These are phyloP conservation scores for Parauchenoglanis punctatus DNA, from an alignment of 2,797 vertebrate genomes.

Conservation along the genomic window DNA sequence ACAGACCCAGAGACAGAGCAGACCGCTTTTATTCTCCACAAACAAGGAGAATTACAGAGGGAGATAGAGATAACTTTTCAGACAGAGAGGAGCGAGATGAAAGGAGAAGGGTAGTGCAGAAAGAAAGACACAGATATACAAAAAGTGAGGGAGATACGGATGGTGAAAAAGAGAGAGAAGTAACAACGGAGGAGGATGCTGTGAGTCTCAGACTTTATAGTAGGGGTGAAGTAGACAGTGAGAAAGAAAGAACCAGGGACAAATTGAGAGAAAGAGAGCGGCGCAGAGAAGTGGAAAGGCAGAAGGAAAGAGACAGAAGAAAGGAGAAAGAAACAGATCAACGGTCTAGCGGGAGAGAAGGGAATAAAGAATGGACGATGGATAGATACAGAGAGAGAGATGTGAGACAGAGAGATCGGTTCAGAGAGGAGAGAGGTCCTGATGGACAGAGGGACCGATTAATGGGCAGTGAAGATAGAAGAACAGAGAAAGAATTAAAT, in stretches of 20 bases:
- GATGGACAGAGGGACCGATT: slow-evolving; percentile 37
- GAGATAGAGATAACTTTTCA: slow-evolving; percentile 53
- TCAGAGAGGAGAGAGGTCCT: slow-evolving; percentile 25
- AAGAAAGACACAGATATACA: slow-evolving; percentile 63
- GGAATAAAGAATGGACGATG: slow-evolving; percentile 14
- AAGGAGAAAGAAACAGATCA: slow-evolving; percentile 25
- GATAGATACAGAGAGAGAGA: slow-evolving; percentile 45
- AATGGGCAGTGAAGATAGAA: slow-evolving; percentile 39
- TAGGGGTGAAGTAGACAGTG: slow-evolving; percentile 66
- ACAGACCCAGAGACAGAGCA: slow-evolving; percentile 46
- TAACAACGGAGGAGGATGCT: slow-evolving; percentile 16
- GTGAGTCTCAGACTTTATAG: slow-evolving; percentile 48
- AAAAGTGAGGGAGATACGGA: slow-evolving; percentile 58
- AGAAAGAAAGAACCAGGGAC: slow-evolving; percentile 26
- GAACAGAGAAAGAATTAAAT: slow-evolving; percentile 33
- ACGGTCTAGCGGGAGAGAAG: slow-evolving; percentile 21
- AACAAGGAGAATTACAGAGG: slow-evolving; percentile 35
- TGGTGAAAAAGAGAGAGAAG: slow-evolving; percentile 53
- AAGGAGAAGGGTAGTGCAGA: slow-evolving; percentile 54
- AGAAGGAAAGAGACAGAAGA: slow-evolving; percentile 46
- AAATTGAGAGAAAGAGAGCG: slow-evolving; percentile 52
- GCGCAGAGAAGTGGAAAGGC: slow-evolving; percentile 51
- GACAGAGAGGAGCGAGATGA: slow-evolving; percentile 63
- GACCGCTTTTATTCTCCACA: slow-evolving; percentile 33
- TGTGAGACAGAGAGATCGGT: slow-evolving; percentile 20